These are phyloP conservation scores for Prinia subflava DNA, from an alignment of 2,113 vertebrate genomes.

Conservation along the genomic window DNA sequence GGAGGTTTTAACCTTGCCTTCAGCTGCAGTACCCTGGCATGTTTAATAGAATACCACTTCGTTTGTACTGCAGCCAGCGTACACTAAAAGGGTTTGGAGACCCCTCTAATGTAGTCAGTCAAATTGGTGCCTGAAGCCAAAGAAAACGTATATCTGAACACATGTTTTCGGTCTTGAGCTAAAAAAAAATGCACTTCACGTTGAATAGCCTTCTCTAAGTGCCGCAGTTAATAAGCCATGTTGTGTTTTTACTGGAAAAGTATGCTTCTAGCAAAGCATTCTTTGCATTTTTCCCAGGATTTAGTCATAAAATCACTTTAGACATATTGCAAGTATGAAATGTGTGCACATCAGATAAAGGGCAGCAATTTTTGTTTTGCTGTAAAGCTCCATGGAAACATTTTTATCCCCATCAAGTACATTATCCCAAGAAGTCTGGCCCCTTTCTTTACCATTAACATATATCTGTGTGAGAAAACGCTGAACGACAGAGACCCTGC, in stretches of 20 bases:
- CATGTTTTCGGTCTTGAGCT: conserved; percentile 56
- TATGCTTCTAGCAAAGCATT: conserved; percentile 71
- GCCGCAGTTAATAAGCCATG: conserved; percentile 65
- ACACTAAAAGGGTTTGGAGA: neutral
- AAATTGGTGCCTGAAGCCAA: conserved; percentile 55
- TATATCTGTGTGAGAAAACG: neutral
- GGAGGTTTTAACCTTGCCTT: conserved; percentile 51
- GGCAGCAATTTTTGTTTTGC: conserved; percentile 54
- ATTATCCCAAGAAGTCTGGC: conserved; percentile 27
- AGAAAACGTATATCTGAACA: conserved; percentile 60
- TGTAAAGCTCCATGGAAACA: conserved; percentile 48
- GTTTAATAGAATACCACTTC: conserved; percentile 1
- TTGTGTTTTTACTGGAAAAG: conserved; percentile 79
- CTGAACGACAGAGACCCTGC: fast-evolving
- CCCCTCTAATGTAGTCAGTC: conserved; percentile 15
- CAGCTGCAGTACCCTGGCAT: neutral
- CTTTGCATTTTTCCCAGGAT: conserved; percentile 79
- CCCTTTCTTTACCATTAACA: neutral
- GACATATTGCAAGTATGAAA: conserved; percentile 70
- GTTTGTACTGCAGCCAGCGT: neutral
- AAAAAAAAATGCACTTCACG: conserved; percentile 63
- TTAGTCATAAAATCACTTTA: conserved; percentile 72
- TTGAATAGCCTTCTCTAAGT: conserved; percentile 63
- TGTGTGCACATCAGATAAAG: conserved; percentile 71
- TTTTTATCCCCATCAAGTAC: conserved; percentile 27